Base-by-base conservation (phyloP, 2,797 vertebrate genomes). In the Poecilia velifera region DNA sequence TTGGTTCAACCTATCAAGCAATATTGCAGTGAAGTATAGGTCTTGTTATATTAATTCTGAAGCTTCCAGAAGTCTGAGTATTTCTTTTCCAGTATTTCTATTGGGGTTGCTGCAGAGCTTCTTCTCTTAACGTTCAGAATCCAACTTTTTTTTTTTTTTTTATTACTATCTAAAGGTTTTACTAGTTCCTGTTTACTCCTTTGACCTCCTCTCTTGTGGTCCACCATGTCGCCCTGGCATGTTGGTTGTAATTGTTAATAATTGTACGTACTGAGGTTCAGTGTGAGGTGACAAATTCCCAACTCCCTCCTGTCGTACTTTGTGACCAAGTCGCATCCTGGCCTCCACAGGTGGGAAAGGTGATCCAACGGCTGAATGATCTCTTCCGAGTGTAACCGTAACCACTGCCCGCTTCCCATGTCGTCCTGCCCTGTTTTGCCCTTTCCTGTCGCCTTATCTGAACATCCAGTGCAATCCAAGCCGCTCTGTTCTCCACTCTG, bases 321-420 rank as follows among this genome's bases (percentile, higher is more conserved):
- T 77, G 36, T 78, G 77, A 79, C 72, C 73, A 45, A 66, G 76
- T 84, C 81, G 64, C 76, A 57, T 77, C 73, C 20, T 78, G 85
- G 72, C 82, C 82, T 87, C 82, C 57, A 39, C 91, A 90, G 88
- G 88, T 93, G 88, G 89, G 80, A 81, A 85, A 92, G 87, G 86
- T 91, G 90, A 94, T 90, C 92, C 85, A 77, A 84, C 82, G 79
- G 92, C 91, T 95, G 94, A 96, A 84, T 93, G 95, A 95, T 88
- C 47, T 72, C 89, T 94, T 95, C 93, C 93, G 90, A 85, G 28
- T 57, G 87, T 89, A 89, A 91, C 82, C 83, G 80, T 84, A 89
- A 74, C 84, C 68, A 45, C 46, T 34, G 51, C 78, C 75, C 51
- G 57, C 76, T 77, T 82, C 64, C 86, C 82, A 78, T 57, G 79